Conservation (phyloP, 2,797 vertebrate genomes). For the Fratercula arctica region DNA sequence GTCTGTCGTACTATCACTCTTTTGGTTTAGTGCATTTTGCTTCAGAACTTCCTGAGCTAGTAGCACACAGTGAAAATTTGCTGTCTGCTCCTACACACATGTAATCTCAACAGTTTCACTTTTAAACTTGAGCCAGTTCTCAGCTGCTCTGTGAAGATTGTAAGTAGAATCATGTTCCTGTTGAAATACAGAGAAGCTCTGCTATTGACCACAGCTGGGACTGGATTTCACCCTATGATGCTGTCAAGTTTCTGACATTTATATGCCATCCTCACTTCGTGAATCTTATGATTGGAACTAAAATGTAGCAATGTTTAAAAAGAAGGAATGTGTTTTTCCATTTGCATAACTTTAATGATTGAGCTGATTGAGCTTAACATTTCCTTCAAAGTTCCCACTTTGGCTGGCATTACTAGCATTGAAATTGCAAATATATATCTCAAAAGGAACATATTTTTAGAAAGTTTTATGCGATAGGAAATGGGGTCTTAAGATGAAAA, state of each 20-base stretch:
- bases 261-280: not conserved
- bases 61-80: not conserved
- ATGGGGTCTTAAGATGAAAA: slow-evolving; percentile 23
- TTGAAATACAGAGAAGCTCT: not conserved
- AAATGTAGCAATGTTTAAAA: not conserved
- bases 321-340: not conserved
- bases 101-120: not conserved
- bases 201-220: slow-evolving; percentile 28
- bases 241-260: slow-evolving; percentile 28
- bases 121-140: not conserved
- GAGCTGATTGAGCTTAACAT: slow-evolving; percentile 21
- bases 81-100: not conserved
- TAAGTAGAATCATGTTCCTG: not conserved
- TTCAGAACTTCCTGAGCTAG: not conserved
- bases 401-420: not conserved
- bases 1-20: not conserved
- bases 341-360: slow-evolving; percentile 57
- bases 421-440: slow-evolving; percentile 38
- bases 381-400: slow-evolving; percentile 42
- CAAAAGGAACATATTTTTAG: slow-evolving; percentile 40
- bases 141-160: not conserved
- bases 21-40: not conserved
- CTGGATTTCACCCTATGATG: not conserved
- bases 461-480: slow-evolving; percentile 14
- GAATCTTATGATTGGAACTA: not conserved